Evolutionary conservation across 2,797 vertebrate genomes (phyloP).

Genomic region (Tapirus indicus): DNA sequence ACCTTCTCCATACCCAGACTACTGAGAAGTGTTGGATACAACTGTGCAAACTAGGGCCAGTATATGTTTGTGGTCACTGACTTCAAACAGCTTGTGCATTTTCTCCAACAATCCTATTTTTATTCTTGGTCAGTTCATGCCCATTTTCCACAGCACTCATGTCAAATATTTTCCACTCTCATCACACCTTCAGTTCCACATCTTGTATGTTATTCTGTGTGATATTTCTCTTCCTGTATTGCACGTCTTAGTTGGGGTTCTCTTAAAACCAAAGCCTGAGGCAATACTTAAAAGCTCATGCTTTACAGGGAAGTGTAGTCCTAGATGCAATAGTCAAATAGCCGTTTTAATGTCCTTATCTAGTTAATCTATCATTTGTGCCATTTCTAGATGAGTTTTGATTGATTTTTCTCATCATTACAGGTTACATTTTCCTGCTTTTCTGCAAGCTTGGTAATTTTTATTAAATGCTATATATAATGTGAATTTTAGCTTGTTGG

Average conservation of each 20-base stretch:
- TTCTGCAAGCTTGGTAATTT: not conserved
- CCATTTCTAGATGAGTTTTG: not conserved
- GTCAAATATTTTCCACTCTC: not conserved
- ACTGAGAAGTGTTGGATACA: not conserved
- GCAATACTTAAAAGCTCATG: not conserved
- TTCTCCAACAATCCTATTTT: slow-evolving; percentile 15
- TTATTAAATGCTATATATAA: not conserved
- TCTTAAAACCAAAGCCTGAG: not conserved
- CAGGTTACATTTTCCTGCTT: not conserved
- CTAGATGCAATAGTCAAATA: not conserved
- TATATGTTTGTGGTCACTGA: not conserved
- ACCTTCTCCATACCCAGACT: not conserved
- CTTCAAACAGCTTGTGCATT: not conserved
- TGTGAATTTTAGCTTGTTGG: not conserved
- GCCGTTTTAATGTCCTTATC: not conserved
- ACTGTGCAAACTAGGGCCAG: not conserved
- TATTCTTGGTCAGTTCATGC: not conserved
- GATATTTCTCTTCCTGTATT: not conserved
- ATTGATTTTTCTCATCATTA: not conserved
- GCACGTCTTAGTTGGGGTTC: not conserved
- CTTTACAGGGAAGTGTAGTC: not conserved
- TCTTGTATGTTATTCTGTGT: not conserved
- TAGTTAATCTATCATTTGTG: not conserved
- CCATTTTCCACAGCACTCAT: not conserved
- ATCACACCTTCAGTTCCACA: not conserved